Evolutionary conservation across 2,888 invertebrate genomes (phyloP), one percentile per base, ranked within the genome.

Genomic region (Andrena hattorfiana): DNA sequence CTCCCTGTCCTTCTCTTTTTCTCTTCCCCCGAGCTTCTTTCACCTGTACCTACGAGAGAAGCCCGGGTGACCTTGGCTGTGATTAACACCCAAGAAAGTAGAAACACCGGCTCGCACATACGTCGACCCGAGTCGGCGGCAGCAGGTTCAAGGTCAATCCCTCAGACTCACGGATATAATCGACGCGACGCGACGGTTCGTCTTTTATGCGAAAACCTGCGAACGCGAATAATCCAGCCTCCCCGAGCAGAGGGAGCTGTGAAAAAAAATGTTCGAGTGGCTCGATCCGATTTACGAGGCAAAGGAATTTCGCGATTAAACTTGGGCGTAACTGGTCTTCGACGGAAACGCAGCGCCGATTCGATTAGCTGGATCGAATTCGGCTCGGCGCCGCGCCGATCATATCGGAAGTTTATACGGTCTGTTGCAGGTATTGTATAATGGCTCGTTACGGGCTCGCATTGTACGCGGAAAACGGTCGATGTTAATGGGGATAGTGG

Each of bases 71-170:
- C 92, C 92, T 92, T 92, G 91, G 88, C 84, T 85, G 89, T 90
- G 91, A 92, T 92, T 91, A 92, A 92, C 91, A 90, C 88, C 89
- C 87, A 89, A 90, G 88, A 90, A 89, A 84, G 86, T 81, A 85
- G 88, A 88, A 87, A 88, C 89, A 89, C 87, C 85, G 89, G 87
- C 89, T 87, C 81, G 89, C 79, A 81, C 80, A 86, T 82, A 87
- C 83, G 84, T 85, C 85, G 89, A 89, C 80, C 86, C 77, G 85
- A 70, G 83, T 88, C 75, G 80, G 82, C 85, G 86, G 85, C 86
- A 66, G 81, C 86, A 89, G 89, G 91, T 92, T 92, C 92, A 92
- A 92, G 91, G 92, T 89, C 90, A 86, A 70, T 30, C 56, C 23
- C 23, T 26, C 8, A 59, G 78, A 59, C 67, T 23, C 69, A 68